Conservation (phyloP, 2,113 vertebrate genomes). For the Porphyrio hochstetteri region DNA sequence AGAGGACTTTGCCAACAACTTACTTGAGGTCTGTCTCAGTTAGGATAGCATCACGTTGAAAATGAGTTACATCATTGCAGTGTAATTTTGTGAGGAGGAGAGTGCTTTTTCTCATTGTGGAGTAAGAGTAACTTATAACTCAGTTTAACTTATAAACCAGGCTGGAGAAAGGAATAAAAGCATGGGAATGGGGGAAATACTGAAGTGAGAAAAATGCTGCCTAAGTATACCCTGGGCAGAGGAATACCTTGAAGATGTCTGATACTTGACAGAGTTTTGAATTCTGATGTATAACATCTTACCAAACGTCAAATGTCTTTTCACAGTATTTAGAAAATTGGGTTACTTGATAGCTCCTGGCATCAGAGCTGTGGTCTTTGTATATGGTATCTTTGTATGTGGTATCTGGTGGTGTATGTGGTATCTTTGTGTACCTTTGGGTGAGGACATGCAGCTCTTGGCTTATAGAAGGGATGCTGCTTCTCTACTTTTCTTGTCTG, state of each 20-base stretch:
- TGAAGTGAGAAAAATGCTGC: not conserved
- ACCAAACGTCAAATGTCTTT: not conserved
- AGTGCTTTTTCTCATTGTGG: conserved; percentile 6
- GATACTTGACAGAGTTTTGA: not conserved
- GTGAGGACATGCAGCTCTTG: not conserved
- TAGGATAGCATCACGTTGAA: not conserved
- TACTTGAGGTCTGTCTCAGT: conserved; percentile 26
- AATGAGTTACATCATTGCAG: conserved; percentile 51
- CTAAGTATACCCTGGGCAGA: not conserved
- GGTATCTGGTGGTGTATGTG: too few species aligned
- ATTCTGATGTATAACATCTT: not conserved
- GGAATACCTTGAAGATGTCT: not conserved
- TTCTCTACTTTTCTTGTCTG: not conserved
- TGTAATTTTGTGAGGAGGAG: conserved; percentile 12
- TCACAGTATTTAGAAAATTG: not conserved
- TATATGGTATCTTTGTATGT: too few species aligned
- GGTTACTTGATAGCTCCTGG: not conserved
- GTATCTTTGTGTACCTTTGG: not conserved
- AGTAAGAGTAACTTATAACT: conserved; percentile 17
- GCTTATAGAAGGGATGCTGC: not conserved
- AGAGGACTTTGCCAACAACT: conserved; percentile 11
- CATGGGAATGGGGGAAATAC: not conserved
- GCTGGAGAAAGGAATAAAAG: not conserved
- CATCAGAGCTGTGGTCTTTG: not conserved
- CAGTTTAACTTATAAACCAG: conserved; percentile 35